Base-by-base conservation (phyloP, 2,888 invertebrate species). In the Oxycera nigricornis region DNA sequence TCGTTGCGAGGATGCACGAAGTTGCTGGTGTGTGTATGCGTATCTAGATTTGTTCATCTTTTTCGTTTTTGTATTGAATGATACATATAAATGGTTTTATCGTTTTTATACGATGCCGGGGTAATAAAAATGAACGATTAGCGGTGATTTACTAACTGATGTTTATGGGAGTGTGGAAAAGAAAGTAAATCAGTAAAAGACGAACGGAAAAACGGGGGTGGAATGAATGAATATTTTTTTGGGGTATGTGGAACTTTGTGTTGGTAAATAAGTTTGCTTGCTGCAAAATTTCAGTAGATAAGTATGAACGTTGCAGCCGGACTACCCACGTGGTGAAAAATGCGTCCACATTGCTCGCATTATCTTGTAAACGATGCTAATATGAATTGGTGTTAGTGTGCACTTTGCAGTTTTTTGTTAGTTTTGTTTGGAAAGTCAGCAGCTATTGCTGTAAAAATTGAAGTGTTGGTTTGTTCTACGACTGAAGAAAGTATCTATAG, bases 101-200 rank as follows among this genome's bases (percentile, higher is more conserved):
- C 52, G 52, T 70, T 70, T 70, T 70, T 70, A 55, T 52, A 52
- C 55, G 31, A 52, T 70, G 70, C 70, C 70, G 70, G 70, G 46
- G 26, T 65, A 65, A 65, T 65, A 65, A 65, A 68, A 52, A 52
- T 70, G 70, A 70, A 52, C 70, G 55, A 70, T 70, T 70, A 70
- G 52, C 52, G 70, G 70, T 70, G 70, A 70, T 70, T 70, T 70
- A 31, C 26, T 65, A 24, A 24, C 11, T 41, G 20, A 39, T 35
- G 62, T 55, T 55, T 55, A 24, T 6, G 17, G 55, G 17, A 4
- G 24, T 2, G 46, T 3, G 17, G 46, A 7, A 3, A 7, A 17
- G 46, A 7, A n/a, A 17, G 46, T 14, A 46, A 46, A 14, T 46
- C 14, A 46, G 6, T 14, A 46, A 11, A 46, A 35, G 35, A 35